These are phyloP conservation scores for Shinisaurus crocodilurus DNA, from an alignment of 2,113 vertebrate genomes.

Conservation along the genomic window DNA sequence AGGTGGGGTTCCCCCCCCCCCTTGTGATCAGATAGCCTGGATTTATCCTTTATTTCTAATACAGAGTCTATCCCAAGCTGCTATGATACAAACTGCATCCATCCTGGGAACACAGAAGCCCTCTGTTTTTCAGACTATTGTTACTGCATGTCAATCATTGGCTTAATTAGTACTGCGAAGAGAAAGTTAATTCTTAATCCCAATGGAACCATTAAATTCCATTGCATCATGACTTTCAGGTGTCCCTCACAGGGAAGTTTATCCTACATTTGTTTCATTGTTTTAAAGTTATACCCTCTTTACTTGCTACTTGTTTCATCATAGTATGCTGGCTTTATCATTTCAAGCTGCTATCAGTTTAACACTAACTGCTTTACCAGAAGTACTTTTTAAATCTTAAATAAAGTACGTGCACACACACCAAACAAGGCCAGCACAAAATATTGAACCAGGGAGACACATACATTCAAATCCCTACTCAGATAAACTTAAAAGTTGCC, in stretches of 20 bases:
- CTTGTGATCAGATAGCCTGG: neutral
- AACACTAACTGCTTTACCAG: neutral
- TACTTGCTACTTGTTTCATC: neutral
- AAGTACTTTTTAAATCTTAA: neutral
- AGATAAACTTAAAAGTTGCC: neutral
- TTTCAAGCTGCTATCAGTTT: neutral
- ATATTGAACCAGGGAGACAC: neutral
- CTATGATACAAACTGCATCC: neutral
- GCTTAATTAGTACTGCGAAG: conserved; percentile 5
- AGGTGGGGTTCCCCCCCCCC: no score
- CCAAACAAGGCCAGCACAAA: neutral
- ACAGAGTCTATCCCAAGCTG: neutral
- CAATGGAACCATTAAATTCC: neutral
- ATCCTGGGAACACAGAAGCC: neutral
- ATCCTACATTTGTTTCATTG: neutral
- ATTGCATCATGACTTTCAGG: neutral
- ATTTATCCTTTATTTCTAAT: neutral
- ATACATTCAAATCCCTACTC: neutral
- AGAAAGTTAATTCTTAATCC: conserved; percentile 1
- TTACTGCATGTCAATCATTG: neutral
- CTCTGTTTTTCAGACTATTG: neutral
- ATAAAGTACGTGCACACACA: neutral
- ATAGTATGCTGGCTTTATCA: neutral
- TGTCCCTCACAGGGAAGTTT: neutral
- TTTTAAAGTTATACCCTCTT: neutral